phyloP scores from a whole-genome alignment of 2,113 vertebrate species.

The Trematocara macrostoma region DNA sequence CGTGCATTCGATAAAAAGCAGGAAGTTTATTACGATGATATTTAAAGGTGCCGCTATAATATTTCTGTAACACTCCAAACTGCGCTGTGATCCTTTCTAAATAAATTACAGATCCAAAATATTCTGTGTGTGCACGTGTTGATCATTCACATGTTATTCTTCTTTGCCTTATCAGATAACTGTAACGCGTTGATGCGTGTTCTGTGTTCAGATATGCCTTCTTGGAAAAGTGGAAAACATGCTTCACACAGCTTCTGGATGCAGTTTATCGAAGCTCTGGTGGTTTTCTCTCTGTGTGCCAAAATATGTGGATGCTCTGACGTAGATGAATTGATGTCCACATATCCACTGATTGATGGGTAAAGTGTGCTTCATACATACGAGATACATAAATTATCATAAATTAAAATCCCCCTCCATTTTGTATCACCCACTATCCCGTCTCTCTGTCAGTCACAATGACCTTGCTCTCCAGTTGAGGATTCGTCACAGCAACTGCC shows the following conservation, averaged over 20 bases:
- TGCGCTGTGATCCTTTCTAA: neutral
- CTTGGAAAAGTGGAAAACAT: neutral
- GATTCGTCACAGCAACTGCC: conserved; percentile 64
- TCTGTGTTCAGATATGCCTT: neutral
- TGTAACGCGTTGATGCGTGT: neutral
- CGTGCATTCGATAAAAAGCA: neutral
- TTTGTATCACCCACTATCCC: neutral
- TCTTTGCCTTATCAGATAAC: neutral
- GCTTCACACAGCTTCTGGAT: neutral
- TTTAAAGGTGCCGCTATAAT: neutral
- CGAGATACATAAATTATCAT: neutral
- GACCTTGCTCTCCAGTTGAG: conserved; percentile 81
- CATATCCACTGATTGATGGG: conserved; percentile 80
- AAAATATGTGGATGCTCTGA: conserved; percentile 39
- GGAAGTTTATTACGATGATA: neutral
- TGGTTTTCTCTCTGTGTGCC: conserved; percentile 18
- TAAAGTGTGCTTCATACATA: conserved; percentile 33
- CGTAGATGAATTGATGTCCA: conserved; percentile 70
- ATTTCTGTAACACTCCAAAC: neutral
- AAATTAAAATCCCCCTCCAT: neutral
- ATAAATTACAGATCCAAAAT: neutral
- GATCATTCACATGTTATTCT: neutral
- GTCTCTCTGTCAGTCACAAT: conserved; percentile 79
- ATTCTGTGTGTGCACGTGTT: neutral
- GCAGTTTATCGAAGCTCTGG: neutral